Evolutionary conservation across 2,888 invertebrate species (phyloP), one percentile per base, ranked within the genome.

Genomic region (Ormia ochracea): DNA sequence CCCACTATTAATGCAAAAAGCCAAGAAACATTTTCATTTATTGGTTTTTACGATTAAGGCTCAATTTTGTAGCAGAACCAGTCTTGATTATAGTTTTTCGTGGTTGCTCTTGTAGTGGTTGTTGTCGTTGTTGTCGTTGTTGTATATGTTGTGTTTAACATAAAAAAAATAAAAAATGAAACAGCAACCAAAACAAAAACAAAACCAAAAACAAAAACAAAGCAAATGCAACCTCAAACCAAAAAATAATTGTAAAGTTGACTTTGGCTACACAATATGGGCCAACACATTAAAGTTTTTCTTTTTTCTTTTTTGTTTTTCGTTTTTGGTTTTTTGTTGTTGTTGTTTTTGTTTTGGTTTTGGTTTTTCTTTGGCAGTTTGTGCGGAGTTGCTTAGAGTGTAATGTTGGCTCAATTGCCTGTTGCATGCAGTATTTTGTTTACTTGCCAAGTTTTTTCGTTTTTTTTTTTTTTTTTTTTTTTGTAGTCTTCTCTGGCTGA

Each of bases 191-290:
- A 73, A 23, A 58, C n/a, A 19, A 58, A 23, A 58, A 36, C n/a
- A 14, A n/a, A 19, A 41, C 9, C 41, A 54, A 38, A 26, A 66
- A 12, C 28, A 56, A 48, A 19, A 52, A 19, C 17, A 17, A 58
- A 36, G 45, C 19, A 50, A 33, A 31, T 23, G 58, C 56, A 45
- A 59, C 65, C 58, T 59, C 66, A 76, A 56, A 76, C 36, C 54
- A 65, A 75, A n/a, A n/a, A 79, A 75, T 75, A 76, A 68, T 80
- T 72, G 75, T 80, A 61, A 80, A 76, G 61, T 72, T 80, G 80
- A 76, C 76, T 76, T 76, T 80, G 80, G 76, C 76, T 80, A 63
- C 58, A 80, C 76, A 80, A 80, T 80, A 76, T 80, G 76, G 80
- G 80, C 72, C 80, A 80, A 76, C 68, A 75, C 79, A 76, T 68